Conservation (phyloP, 2,797 vertebrate genomes). For the Halcyon chelicuti region DNA sequence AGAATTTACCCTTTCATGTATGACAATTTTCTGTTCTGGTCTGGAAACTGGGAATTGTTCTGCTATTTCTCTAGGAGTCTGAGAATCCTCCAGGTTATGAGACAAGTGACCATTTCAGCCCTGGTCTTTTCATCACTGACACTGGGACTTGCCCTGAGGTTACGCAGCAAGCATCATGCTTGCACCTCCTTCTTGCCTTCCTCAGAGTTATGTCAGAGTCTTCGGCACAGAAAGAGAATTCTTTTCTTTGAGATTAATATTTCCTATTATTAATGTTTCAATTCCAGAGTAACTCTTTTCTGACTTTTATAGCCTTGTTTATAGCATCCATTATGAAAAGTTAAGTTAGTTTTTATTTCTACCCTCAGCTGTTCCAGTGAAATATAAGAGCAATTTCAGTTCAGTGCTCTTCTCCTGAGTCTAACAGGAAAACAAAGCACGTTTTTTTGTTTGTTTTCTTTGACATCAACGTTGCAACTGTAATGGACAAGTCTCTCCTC, state of each 20-base stretch:
- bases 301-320: constrained; percentile 4
- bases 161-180: background rate
- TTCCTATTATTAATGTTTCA: background rate
- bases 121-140: background rate
- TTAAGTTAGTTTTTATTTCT: background rate
- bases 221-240: background rate
- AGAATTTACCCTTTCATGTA: background rate
- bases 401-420: background rate
- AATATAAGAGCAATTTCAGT: constrained; percentile 5
- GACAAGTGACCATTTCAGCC: background rate
- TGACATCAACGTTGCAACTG: background rate
- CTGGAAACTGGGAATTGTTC: background rate
- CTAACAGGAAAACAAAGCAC: background rate
- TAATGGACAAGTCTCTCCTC: background rate
- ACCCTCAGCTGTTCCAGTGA: background rate
- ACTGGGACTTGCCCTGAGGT: background rate
- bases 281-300: background rate
- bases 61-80: background rate
- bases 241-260: background rate
- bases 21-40: background rate
- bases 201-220: background rate
- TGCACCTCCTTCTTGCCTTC: background rate
- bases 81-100: background rate
- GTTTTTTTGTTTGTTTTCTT: background rate
- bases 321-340: background rate